A percentile compares a stretch with the other conserved stretches of the same genome.
These are phyloP conservation scores for Procavia capensis DNA, from an alignment of 2,113 vertebrate genomes.

Conservation along the genomic window DNA sequence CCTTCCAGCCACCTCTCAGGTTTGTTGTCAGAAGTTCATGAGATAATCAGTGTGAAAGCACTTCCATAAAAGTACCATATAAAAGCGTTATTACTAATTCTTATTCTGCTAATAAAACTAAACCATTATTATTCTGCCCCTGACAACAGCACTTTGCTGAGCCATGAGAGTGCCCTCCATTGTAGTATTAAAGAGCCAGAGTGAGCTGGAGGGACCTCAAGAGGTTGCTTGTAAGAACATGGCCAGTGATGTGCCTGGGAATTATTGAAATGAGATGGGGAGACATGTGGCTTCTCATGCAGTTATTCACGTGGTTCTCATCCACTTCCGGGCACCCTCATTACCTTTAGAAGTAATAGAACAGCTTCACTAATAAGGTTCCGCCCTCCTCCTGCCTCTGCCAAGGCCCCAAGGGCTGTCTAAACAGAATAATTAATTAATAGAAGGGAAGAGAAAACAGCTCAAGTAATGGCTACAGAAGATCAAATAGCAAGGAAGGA, in stretches of 20 bases:
- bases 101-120: background rate
- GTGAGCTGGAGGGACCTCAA: background rate
- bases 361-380: slow-evolving; percentile 56
- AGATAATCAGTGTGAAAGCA: background rate
- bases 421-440: slow-evolving; percentile 60
- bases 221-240: background rate
- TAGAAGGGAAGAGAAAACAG: slow-evolving; percentile 33
- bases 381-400: background rate
- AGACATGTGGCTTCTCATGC: background rate
- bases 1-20: background rate
- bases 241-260: background rate
- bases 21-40: background rate
- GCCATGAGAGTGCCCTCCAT: background rate
- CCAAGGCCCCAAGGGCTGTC: background rate
- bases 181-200: background rate
- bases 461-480: background rate
- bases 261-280: background rate
- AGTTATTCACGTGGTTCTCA: background rate
- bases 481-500: background rate
- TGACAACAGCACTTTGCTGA: slow-evolving; percentile 47
- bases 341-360: background rate
- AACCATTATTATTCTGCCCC: background rate
- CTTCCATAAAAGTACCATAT: background rate
- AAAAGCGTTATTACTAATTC: background rate
- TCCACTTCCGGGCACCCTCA: background rate